Base-by-base conservation (phyloP, 2,888 invertebrate genomes). In the Lysandra coridon region DNA sequence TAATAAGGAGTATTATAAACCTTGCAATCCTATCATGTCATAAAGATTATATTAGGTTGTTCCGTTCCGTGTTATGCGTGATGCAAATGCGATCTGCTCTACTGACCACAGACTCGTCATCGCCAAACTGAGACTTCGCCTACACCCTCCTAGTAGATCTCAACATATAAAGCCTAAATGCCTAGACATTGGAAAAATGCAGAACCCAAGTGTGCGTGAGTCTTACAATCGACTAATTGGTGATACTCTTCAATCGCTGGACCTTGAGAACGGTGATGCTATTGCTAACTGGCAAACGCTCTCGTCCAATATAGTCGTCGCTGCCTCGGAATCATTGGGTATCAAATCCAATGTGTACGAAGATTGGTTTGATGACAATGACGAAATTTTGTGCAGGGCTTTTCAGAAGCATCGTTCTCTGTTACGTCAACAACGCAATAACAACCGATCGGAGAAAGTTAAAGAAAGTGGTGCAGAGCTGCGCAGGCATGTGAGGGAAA, bases 1-100 rank as follows among this genome's bases (percentile, higher is more conserved):
- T 83, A 83, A 82, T 80, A 80, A 83, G 83, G 81, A 78, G 80
- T 80, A 80, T 82, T 83, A 83, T 82, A 83, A 81, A 79, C 78
- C 77, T 78, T 76, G 78, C 80, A 79, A 81, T 78, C 79, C 77
- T 80, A 73, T 81, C 79, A 62, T 82, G 81, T 82, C 82, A 78
- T 79, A 80, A 78, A 64, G 78, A 82, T 82, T 81, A 44, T 79
- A 79, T 79, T 79, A 12, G 82, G 78, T 79, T 79, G 80, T 81
- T 83, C 81, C 81, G 78, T 81, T 23, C 23, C 69, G 69, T 30
- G 23, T 69, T 69, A 69, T 69, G 33, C 69, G 69, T 1, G 69
- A 69, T 30, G 69, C 69, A 7, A 69, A 69, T 23, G 69, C 69
- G 1, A 30, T 69, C 23, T 69, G 69, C 30, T n/a, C 69, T 5